A percentile compares a stretch with the other conserved stretches of the same genome.
Evolutionary conservation across 2,888 invertebrate genomes (phyloP).

Genomic region (Lydus trimaculatus): DNA sequence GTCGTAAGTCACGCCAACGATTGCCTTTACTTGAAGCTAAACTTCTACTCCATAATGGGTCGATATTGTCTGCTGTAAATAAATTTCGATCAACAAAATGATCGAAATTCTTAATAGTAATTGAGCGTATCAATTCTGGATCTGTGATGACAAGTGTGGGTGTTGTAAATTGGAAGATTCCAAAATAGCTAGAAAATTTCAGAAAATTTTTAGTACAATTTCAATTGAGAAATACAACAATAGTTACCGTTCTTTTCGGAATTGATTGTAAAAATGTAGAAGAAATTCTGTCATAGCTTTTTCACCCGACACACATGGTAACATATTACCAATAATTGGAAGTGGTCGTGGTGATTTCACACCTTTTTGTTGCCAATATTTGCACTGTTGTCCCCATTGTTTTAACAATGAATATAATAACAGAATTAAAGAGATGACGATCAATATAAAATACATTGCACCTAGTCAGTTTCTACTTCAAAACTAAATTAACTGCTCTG

Average conservation of each 20-base stretch:
- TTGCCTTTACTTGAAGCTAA: conserved; percentile 43
- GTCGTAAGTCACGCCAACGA: conserved; percentile 52
- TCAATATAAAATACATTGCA: no score
- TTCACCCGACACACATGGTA: background rate
- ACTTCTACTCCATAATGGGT: conserved; percentile 62
- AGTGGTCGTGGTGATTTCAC: background rate
- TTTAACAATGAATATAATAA: background rate
- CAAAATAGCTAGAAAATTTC: conserved; percentile 44
- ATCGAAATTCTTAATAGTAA: no score
- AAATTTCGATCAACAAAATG: no score
- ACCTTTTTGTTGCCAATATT: background rate
- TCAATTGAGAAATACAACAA: no score
- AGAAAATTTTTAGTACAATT: background rate
- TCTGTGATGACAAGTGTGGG: no score
- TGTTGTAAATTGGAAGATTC: conserved; percentile 38
- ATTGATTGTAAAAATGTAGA: background rate
- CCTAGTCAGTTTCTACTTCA: no score
- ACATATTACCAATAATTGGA: background rate
- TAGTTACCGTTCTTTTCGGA: background rate
- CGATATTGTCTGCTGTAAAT: no score
- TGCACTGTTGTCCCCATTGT: background rate
- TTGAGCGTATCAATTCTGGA: no score
- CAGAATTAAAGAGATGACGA: background rate
- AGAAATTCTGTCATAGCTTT: background rate
- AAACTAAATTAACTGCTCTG: no score